Conservation (phyloP, 2,113 vertebrate genomes). For the Eolophus roseicapilla region DNA sequence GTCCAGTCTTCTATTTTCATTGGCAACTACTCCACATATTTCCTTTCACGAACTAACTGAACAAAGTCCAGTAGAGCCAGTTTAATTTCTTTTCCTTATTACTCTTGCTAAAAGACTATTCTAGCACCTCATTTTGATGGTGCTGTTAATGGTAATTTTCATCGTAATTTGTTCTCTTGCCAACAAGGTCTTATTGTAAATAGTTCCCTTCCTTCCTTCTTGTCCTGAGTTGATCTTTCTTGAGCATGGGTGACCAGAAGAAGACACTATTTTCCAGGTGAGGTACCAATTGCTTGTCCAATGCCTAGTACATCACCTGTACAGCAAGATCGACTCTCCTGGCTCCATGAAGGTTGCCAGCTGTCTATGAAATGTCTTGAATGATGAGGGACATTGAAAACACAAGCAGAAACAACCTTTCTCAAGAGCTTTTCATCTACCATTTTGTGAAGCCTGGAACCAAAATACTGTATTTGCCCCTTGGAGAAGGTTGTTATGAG, state of each 20-base stretch:
- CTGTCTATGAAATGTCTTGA: background rate
- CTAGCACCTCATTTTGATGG: background rate
- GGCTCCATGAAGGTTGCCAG: background rate
- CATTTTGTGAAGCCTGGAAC: background rate
- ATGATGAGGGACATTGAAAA: background rate
- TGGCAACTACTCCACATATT: background rate
- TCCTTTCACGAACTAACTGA: background rate
- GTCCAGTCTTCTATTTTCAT: background rate
- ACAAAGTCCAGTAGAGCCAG: background rate
- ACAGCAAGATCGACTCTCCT: background rate
- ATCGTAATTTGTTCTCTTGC: background rate
- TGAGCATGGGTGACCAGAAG: background rate
- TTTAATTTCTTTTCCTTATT: background rate
- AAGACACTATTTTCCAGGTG: background rate
- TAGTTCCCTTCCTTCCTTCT: background rate
- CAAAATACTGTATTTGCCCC: background rate
- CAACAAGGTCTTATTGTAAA: background rate
- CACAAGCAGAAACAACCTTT: background rate
- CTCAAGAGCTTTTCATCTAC: background rate
- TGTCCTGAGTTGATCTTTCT: background rate
- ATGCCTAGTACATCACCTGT: background rate
- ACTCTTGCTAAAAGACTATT: background rate
- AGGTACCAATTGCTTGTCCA: background rate
- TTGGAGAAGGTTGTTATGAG: background rate
- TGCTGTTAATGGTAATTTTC: background rate